phyloP scores from a whole-genome alignment of 2,113 vertebrate genomes.

The Brienomyrus longianalis region DNA sequence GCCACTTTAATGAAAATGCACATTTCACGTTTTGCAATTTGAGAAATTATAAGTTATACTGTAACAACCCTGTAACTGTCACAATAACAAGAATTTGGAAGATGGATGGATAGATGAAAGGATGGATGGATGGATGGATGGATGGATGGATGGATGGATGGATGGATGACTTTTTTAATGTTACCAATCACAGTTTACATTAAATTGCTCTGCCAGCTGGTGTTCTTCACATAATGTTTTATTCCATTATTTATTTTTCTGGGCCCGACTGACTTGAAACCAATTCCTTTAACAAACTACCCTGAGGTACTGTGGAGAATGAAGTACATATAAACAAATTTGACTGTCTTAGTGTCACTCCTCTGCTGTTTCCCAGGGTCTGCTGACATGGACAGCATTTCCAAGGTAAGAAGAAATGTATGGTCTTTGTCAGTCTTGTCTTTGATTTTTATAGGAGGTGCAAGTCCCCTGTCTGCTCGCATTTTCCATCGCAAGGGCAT shows the following conservation, averaged over 20 bases:
- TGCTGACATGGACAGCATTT: slow-evolving; percentile 97
- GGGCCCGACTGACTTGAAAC: neutral
- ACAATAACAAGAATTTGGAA: neutral
- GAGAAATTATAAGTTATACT: neutral
- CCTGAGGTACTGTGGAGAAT: neutral
- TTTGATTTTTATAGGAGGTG: neutral
- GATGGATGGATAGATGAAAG: neutral
- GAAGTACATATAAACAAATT: neutral
- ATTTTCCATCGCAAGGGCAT: neutral
- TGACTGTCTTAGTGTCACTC: neutral
- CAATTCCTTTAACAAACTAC: neutral
- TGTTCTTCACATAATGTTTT: neutral
- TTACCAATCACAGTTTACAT: neutral
- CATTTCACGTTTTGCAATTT: neutral
- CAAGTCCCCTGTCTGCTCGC: neutral
- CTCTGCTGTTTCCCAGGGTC: slow-evolving; percentile 64
- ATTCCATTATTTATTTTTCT: neutral
- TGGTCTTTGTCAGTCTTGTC: neutral
- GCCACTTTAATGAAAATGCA: neutral
- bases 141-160: neutral
- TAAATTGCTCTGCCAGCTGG: neutral
- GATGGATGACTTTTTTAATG: neutral
- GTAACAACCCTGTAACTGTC: neutral
- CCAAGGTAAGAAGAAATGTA: slow-evolving; percentile 73
- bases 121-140: neutral